Percentiles rank a stretch among this genome's conserved stretches.
Conservation (phyloP, 2,113 vertebrate genomes). For the Nibea albiflora region DNA sequence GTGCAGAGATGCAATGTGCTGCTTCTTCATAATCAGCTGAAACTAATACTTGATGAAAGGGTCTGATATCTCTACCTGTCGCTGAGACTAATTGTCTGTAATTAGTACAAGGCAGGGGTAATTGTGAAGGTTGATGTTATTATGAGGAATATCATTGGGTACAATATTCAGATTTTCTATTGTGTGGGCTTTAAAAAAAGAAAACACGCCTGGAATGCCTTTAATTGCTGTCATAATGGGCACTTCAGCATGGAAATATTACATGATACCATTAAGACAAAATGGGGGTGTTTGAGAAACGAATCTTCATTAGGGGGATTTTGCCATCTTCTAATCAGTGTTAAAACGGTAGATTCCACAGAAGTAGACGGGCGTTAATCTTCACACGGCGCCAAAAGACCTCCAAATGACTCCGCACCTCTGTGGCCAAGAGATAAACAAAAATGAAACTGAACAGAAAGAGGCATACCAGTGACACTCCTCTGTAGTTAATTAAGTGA, state of each 20-base stretch:
- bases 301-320: slow-evolving; percentile 39
- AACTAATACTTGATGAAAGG: slow-evolving; percentile 73
- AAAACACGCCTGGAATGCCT: slow-evolving; percentile 11
- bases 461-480: slow-evolving; percentile 31
- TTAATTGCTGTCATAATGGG: slow-evolving; percentile 61
- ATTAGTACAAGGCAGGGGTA: slow-evolving; percentile 71
- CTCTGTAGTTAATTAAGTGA: slow-evolving; percentile 76
- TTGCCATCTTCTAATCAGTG: slow-evolving; percentile 48
- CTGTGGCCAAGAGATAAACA: slow-evolving; percentile 57
- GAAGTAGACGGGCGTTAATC: slow-evolving; percentile 35
- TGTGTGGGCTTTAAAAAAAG: slow-evolving; percentile 45
- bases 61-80: slow-evolving; percentile 70
- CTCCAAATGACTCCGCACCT: slow-evolving; percentile 66
- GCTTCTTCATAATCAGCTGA: slow-evolving; percentile 72
- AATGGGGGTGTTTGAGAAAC: slow-evolving; percentile 15
- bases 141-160: slow-evolving; percentile 53
- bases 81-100: slow-evolving; percentile 70
- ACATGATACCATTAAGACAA: slow-evolving; percentile 35
- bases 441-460: slow-evolving; percentile 24
- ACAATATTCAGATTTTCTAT: slow-evolving; percentile 56
- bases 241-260: slow-evolving; percentile 45
- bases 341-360: slow-evolving; percentile 40
- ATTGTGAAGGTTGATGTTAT: slow-evolving; percentile 69
- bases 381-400: slow-evolving; percentile 35
- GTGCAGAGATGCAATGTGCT: slow-evolving; percentile 53